These are phyloP conservation scores for Prinia subflava DNA, from an alignment of 2,113 vertebrate species.

Conservation along the genomic window DNA sequence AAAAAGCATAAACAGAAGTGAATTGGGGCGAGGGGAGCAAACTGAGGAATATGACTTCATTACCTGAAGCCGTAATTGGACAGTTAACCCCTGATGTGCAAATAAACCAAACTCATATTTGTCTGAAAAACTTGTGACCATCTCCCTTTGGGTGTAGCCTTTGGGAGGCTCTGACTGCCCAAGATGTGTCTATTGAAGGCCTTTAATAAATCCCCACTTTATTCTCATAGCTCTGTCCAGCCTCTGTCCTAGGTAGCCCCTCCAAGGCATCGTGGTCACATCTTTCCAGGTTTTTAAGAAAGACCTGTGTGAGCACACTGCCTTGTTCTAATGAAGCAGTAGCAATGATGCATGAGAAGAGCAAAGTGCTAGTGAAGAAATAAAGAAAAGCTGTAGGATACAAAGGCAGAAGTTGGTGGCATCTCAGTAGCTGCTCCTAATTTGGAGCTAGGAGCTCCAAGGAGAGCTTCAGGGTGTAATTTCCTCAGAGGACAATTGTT, in stretches of 20 bases:
- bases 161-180: no score
- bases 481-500: background rate
- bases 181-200: background rate
- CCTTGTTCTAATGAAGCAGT: background rate
- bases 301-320: rapidly evolving
- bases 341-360: background rate
- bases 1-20: background rate
- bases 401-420: background rate
- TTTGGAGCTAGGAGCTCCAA: background rate
- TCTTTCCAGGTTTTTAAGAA: background rate
- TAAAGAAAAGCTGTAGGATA: background rate
- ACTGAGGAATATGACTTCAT: background rate
- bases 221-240: background rate
- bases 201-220: background rate
- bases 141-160: background rate
- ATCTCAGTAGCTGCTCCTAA: background rate
- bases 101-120: background rate
- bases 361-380: background rate
- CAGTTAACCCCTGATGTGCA: background rate
- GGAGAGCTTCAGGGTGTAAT: background rate
- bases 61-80: background rate
- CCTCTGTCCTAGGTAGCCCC: background rate
- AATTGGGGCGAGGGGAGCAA: background rate
- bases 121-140: background rate
- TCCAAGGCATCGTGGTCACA: background rate